Evolutionary conservation across 2,113 vertebrate species (phyloP), one percentile per base, ranked within the genome.

Genomic region (Anhinga rufa): DNA sequence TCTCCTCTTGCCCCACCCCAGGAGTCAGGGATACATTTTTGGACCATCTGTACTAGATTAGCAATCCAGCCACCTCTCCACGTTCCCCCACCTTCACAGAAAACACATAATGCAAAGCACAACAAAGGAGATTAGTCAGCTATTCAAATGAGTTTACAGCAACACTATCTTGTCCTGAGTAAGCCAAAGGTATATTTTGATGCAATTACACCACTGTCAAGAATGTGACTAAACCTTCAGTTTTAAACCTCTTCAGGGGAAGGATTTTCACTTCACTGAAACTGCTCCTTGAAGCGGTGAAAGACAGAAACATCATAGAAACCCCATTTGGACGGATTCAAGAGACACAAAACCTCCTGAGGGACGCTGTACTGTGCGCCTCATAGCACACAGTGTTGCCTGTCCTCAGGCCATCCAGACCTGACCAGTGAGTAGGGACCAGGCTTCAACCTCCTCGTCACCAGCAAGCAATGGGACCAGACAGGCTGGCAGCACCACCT

Each of bases 221-320:
- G 81, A 75, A 91, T 78, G 78, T 64, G 78, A 87, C 65, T 94
- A 93, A 91, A 84, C n/a, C 32, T 75, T 38, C 32, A 32, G 17
- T 48, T 86, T 66, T 75, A 94, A 86, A 79, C n/a, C 61, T 95
- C 89, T 92, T 22, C 86, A 94, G 60, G 83, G 83, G 15, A 95
- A 69, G 76, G 49, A 86, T 80, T 93, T 93, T 69, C 36, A 69
- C 49, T 42, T 80, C 79, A 36, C 4, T 69, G 48, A 18, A 80
- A 82, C 32, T 46, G 40, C 34, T 89, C 83, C 89, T 91, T 65
- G 29, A 81, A 69, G 83, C 14, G 2, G 34, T 25, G 16, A 44
- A 48, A 65, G 66, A 24, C 60, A 74, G 13, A 72, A 81, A 31
- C n/a, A 44, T 36, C 58, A 74, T 29, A 74, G 80, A 77, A 82